Conservation (phyloP, 2,113 vertebrate species). For the Xerus inauris region DNA sequence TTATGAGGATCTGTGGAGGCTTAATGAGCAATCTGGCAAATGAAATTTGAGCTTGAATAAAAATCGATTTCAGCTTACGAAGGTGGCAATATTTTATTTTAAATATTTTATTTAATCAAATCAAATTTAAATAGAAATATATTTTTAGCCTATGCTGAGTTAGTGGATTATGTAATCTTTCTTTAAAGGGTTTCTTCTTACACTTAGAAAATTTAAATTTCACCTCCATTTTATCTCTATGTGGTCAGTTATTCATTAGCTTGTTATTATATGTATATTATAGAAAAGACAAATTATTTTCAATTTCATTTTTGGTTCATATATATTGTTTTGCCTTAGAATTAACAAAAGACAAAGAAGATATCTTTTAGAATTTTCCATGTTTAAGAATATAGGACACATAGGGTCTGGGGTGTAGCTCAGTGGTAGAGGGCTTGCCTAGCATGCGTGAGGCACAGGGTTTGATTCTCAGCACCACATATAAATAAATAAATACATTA, state of each 20-base stretch:
- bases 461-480: too few species aligned
- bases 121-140: constrained; percentile 12
- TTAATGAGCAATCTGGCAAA: background rate
- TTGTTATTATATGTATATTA: background rate
- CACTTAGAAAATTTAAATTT: constrained; percentile 31
- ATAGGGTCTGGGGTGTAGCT: too few species aligned
- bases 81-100: background rate
- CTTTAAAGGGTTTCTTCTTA: background rate
- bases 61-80: background rate
- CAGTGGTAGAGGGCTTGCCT: too few species aligned
- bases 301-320: background rate
- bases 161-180: background rate
- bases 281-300: background rate
- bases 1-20: background rate
- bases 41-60: background rate
- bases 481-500: too few species aligned
- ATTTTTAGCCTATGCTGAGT: background rate
- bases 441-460: too few species aligned
- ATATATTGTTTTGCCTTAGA: constrained; percentile 1
- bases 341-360: background rate
- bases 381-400: background rate
- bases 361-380: background rate
- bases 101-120: constrained; percentile 22
- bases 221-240: background rate
- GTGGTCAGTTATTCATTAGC: background rate